Base-by-base conservation (phyloP, 2,797 vertebrate species). In the Rhabdomys pumilio region DNA sequence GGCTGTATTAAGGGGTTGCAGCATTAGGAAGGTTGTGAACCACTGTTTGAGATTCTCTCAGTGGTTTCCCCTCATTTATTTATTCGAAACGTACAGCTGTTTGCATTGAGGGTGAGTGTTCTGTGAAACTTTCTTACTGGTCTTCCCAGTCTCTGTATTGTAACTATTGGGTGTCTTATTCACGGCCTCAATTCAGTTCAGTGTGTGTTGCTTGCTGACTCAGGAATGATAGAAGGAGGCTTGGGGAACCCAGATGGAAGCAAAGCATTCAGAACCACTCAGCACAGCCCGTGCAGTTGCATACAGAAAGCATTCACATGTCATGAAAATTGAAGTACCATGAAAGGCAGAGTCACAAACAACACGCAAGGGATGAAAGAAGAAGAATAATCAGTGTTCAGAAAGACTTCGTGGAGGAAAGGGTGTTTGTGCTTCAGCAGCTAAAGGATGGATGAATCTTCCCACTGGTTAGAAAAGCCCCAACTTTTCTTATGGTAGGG, bases 311-410 rank as follows among this genome's bases (percentile, higher is more conserved):
- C 31, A 55, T 15, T 93, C 38, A 47, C 29, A n/a, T 92, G 22
- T 73, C 57, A 67, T 1, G n/a, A 38, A 69, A 95, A 10, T 34
- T 10, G 24, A 75, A 80, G 63, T 47, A 24, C 83, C n/a, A 59
- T 59, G 81, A 76, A 89, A 47, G 34, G 34, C 73, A 92, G 88
- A 93, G 20, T 75, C 88, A 69, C 3, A 95, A 63, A 92, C 79
- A 91, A 63, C 96, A 95, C 89, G 31, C 38, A 11, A 75, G 26
- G 47, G 50, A 73, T 72, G 57, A 67, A 87, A 96, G 50, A 89
- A 61, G 75, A 97, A 93, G 41, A 67, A 19, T 57, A 80, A 76
- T 34, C 4, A 1, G 15, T 14, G 22, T 50, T 12, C 53, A 89
- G 57, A 79, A 44, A 89, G 38, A 76, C 81, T 92, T 88, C 20